Evolutionary conservation across 2,888 invertebrate species (phyloP).

Genomic region (Polydesmus complanatus): DNA sequence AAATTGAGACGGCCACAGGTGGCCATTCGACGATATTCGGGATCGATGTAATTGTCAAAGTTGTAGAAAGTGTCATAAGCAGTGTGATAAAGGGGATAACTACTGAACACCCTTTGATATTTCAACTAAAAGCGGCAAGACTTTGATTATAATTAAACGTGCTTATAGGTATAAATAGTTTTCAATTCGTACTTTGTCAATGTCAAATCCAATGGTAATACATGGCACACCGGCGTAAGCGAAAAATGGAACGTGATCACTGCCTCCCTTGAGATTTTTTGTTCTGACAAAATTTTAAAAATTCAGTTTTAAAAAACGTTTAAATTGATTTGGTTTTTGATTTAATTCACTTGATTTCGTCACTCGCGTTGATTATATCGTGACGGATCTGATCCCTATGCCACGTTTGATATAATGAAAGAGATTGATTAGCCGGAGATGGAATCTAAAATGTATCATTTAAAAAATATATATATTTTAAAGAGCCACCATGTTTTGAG

Average conservation of each 20-base stretch:
- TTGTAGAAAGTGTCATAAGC: conserved; percentile 31
- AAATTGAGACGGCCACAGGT: conserved; percentile 1
- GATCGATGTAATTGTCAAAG: conserved; percentile 29
- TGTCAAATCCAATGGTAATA: conserved; percentile 24
- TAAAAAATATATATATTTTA: not conserved
- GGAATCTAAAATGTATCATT: not conserved
- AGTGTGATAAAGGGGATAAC: conserved; percentile 31
- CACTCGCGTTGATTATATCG: not conserved
- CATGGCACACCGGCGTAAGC: conserved; percentile 31
- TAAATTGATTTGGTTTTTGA: not conserved
- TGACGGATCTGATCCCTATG: not conserved
- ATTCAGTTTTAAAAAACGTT: no score
- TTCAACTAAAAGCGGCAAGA: not conserved
- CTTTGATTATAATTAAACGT: not conserved
- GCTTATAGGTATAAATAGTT: conserved; percentile 23
- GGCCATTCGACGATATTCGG: conserved; percentile 20
- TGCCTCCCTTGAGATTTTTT: conserved; percentile 15
- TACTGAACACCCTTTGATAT: conserved; percentile 12
- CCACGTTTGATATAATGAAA: not conserved
- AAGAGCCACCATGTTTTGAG: no score
- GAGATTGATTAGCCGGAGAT: not conserved
- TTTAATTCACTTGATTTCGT: not conserved
- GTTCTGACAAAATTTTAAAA: not conserved
- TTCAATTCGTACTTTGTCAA: not conserved
- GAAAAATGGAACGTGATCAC: conserved; percentile 33